Base-by-base conservation (phyloP, 2,888 invertebrate species). In the Scaptodrosophila latifasciaeformis region DNA sequence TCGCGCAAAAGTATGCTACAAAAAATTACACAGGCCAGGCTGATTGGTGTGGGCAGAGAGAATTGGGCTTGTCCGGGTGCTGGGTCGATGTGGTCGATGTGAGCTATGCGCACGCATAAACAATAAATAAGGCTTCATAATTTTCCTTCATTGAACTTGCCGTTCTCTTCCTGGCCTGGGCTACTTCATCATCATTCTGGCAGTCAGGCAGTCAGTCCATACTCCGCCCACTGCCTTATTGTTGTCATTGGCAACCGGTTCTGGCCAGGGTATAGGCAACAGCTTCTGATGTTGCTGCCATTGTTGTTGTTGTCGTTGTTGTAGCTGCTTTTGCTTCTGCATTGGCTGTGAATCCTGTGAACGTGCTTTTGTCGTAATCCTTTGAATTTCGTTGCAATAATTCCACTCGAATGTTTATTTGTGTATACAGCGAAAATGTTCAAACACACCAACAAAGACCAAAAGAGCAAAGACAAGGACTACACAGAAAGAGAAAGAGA, bases 361-460 rank as follows among this genome's bases (percentile, higher is more conserved):
- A 76, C 76, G 76, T 76, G 76, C 76, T 79, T 76, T 79, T 72
- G 74, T 74, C 79, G 76, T 76, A 76, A 76, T 76, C 76, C 76
- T 76, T 76, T 79, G 76, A 76, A 76, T 76, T 76, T 76, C 76
- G 79, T 76, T 76, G 76, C 76, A 76, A 79, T 76, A 76, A 76
- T 76, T 79, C 79, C 76, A 76, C 79, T 76, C 79, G 77, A 77
- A 77, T 79, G 75, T 76, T 78, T 76, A 76, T 79, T 78, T 76
- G 72, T 78, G 78, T 75, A 74, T 74, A 75, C 65, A 75, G 75
- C 70, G 21, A 54, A 37, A 62, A 61, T 67, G 63, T 54, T 54
- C 60, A 59, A 53, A 57, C 42, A 50, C 46, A 37, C 35, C 27
- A 30, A 19, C 27, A 29, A 39, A 4, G 15, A 30, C 42, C 31